Percentiles rank a stretch among this genome's conserved stretches.
Evolutionary conservation across 2,797 vertebrate species (phyloP).

Genomic region (Microctenopoma lineatum): DNA sequence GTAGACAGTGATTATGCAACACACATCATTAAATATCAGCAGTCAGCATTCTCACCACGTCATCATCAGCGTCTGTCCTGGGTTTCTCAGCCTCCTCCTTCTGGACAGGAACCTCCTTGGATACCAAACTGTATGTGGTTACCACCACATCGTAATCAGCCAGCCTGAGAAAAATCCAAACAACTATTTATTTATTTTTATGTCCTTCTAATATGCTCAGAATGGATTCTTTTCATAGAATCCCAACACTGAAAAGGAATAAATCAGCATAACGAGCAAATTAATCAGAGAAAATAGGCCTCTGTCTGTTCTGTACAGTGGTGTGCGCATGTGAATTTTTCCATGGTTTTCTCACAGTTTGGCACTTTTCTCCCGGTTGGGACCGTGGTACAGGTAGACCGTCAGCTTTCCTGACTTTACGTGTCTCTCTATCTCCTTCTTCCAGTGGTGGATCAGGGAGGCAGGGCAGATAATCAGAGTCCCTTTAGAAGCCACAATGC

Average conservation of each 20-base stretch:
- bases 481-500: slow-evolving; percentile 78
- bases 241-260: no score
- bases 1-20: not conserved
- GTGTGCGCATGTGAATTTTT: not conserved
- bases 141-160: slow-evolving; percentile 91
- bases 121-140: slow-evolving; percentile 93
- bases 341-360: slow-evolving; percentile 78
- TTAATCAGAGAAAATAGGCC: no score
- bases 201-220: not conserved
- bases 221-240: no score
- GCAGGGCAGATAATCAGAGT: slow-evolving; percentile 95
- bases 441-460: slow-evolving; percentile 96
- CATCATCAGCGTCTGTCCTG: slow-evolving; percentile 70
- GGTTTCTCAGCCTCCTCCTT: slow-evolving; percentile 84
- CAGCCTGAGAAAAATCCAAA: slow-evolving; percentile 80
- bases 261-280: no score
- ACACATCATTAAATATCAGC: not conserved
- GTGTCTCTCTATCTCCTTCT: slow-evolving; percentile 89
- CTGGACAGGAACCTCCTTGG: slow-evolving; percentile 89
- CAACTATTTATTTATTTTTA: not conserved
- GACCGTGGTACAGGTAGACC: slow-evolving; percentile 92
- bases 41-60: slow-evolving; percentile 70
- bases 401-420: slow-evolving; percentile 82
- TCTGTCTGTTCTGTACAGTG: no score
- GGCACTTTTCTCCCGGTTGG: slow-evolving; percentile 85